A percentile compares a stretch with the other conserved stretches of the same genome.
Conservation (phyloP, 1,140 invertebrate genomes). For the Battus philenor region DNA sequence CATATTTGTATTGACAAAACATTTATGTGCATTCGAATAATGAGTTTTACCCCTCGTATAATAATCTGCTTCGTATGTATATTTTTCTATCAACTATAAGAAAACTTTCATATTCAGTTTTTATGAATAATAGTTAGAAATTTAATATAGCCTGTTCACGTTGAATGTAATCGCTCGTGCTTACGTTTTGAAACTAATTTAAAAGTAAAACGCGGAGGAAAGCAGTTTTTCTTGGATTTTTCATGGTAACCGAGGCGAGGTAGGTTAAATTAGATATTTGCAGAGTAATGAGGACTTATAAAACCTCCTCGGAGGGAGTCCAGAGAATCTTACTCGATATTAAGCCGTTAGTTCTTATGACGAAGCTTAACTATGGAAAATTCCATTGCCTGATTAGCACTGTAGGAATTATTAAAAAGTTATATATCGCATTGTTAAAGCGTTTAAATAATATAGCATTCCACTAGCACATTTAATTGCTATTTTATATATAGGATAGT, state of each 20-base stretch:
- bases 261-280: conserved; percentile 45
- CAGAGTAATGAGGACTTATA: conserved; percentile 46
- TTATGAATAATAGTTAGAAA: no score
- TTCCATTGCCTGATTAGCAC: conserved; percentile 1
- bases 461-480: neutral
- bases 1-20: no score
- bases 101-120: no score
- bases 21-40: no score
- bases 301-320: conserved; percentile 18
- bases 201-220: conserved; percentile 16
- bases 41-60: no score
- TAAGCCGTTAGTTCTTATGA: conserved; percentile 35
- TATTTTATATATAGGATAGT: neutral
- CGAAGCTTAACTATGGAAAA: conserved; percentile 21
- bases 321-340: conserved; percentile 32
- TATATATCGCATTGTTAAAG: neutral
- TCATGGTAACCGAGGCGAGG: conserved; percentile 34
- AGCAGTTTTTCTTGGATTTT: conserved; percentile 38
- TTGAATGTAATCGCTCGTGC: neutral
- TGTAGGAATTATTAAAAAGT: conserved; percentile 8
- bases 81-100: no score
- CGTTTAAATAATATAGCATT: neutral
- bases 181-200: conserved; percentile 8
- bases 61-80: no score
- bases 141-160: no score